Evolutionary conservation across 2,113 vertebrate species (phyloP).

Genomic region (Terrapene triunguis): DNA sequence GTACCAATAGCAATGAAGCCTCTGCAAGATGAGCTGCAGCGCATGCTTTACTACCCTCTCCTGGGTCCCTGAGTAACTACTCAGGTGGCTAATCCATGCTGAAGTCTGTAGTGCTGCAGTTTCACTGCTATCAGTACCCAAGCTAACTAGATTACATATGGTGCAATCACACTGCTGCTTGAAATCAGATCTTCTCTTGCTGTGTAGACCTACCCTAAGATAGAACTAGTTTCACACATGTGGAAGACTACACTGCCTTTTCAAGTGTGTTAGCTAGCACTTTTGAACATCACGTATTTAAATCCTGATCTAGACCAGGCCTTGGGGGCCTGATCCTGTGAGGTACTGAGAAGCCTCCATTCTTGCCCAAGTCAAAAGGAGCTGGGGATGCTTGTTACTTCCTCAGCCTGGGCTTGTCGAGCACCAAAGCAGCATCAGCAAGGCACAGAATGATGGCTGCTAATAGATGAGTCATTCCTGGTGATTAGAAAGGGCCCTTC

Average conservation of each 20-base stretch:
- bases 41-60: background rate
- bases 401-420: background rate
- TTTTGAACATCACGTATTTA: background rate
- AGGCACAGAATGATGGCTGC: background rate
- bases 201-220: background rate
- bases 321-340: background rate
- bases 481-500: constrained; percentile 18
- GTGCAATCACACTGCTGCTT: background rate
- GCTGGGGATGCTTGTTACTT: background rate
- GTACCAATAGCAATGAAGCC: background rate
- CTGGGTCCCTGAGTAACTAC: background rate
- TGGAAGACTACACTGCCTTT: background rate
- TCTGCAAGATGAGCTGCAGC: background rate
- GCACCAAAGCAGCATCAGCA: background rate
- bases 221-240: background rate
- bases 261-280: background rate
- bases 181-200: background rate
- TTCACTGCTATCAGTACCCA: background rate
- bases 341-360: background rate
- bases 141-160: background rate
- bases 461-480: background rate
- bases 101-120: background rate
- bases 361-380: background rate
- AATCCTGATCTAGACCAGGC: background rate
- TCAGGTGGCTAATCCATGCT: background rate